Base-by-base conservation (phyloP, 2,888 invertebrate genomes). In the Rhagonycha lutea region DNA sequence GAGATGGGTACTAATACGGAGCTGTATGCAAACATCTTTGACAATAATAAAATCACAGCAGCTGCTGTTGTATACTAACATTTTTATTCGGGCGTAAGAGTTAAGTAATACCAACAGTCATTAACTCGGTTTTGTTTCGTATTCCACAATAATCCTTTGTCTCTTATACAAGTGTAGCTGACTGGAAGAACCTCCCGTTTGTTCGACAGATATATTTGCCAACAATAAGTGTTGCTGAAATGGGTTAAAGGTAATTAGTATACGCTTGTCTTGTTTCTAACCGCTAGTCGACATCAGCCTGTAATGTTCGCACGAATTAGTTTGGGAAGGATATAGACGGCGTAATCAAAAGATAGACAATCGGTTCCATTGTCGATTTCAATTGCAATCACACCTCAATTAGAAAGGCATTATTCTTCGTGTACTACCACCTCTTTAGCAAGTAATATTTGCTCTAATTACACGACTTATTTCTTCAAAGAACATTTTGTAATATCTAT, bases 301-400 rank as follows among this genome's bases (percentile, higher is more conserved):
- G 76, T 63, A 69, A 69, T 61, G 73, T 76, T 76, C 76, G 70
- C 76, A 76, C 76, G 76, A 70, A 73, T 76, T 76, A 76, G 73
- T 76, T 65, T 60, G 61, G 47, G 68, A 76, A 61, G 67, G 63
- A 60, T 69, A 23, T 28, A 70, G 68, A 73, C 73, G 62, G 47
- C n/a, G 62, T 76, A 76, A 76, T 76, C 76, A 76, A 65, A 65
- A 65, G 63, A 65, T 65, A 65, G 63, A 65, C 26, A 65, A 65
- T 65, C 63, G 63, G n/a, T 47, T 47, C 47, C 47, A 47, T 47
- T 47, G 47, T 47, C 47, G 47, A 47, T 47, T 47, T 47, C 47
- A 47, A 47, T 47, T n/a, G 47, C 47, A 47, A 47, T 47, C 47
- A 47, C 47, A 47, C 47, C 47, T 47, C 47, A 47, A 47, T 47